A percentile compares a stretch with the other conserved stretches of the same genome.
Conservation (phyloP, 2,797 vertebrate species). For the Acanthiza pusilla region DNA sequence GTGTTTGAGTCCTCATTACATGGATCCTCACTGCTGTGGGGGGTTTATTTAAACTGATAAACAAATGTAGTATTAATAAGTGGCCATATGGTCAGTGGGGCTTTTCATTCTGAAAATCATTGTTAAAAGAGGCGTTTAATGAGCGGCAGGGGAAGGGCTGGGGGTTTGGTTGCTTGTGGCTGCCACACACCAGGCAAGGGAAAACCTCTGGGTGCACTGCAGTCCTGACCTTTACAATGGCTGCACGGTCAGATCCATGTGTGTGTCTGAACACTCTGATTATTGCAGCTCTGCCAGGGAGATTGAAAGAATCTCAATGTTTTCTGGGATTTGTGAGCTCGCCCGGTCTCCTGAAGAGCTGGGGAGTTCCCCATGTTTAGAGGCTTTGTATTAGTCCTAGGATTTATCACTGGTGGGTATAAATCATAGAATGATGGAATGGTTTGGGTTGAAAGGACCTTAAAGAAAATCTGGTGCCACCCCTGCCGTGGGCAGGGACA, state of each 20-base stretch:
- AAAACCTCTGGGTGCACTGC: not conserved
- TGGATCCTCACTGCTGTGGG: not conserved
- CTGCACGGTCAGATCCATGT: rapidly evolving
- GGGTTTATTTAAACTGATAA: constrained; percentile 12
- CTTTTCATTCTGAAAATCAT: not conserved
- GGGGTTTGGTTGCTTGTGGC: not conserved
- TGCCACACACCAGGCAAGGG: not conserved
- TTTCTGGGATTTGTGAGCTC: not conserved
- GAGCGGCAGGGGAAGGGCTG: not conserved
- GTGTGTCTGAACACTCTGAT: not conserved
- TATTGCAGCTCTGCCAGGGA: not conserved
- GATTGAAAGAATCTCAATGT: not conserved
- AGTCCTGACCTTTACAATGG: not conserved
- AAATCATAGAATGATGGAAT: rapidly evolving
- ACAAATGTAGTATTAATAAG: constrained; percentile 12
- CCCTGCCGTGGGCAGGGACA: not conserved
- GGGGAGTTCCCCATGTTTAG: not conserved
- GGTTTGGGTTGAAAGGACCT: not conserved
- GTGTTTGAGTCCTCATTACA: not conserved
- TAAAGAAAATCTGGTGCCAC: not conserved
- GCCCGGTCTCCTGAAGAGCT: not conserved
- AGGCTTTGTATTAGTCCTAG: not conserved
- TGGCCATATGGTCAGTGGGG: constrained; percentile 16
- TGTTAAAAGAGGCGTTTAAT: not conserved
- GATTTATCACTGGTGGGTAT: not conserved